These are phyloP conservation scores for Eupeodes latifasciatus DNA, from an alignment of 2,888 invertebrate genomes.

Conservation along the genomic window DNA sequence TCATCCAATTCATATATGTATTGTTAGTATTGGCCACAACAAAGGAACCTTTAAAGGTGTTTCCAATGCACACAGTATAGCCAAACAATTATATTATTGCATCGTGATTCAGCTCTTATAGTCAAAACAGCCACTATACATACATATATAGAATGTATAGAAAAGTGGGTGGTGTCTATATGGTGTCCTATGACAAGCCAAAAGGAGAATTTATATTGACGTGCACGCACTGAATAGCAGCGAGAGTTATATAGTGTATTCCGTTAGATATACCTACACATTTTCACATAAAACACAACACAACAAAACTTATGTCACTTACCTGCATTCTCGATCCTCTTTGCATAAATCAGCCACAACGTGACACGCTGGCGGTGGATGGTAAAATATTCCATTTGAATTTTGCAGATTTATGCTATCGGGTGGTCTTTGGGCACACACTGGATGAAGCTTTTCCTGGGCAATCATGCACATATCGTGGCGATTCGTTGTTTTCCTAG, in stretches of 20 bases:
- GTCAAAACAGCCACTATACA: neutral
- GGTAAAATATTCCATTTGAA: slow-evolving; percentile 84
- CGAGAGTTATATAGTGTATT: too few species aligned
- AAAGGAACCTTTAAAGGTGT: slow-evolving; percentile 5
- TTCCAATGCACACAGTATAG: neutral
- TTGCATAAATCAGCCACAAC: slow-evolving; percentile 93
- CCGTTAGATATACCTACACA: neutral
- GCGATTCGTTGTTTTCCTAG: slow-evolving; percentile 93
- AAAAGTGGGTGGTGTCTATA: neutral
- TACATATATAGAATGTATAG: neutral
- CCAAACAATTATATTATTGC: slow-evolving; percentile 43
- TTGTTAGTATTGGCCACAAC: slow-evolving; percentile 1
- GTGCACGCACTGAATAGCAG: slow-evolving; percentile 25
- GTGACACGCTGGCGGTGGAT: slow-evolving; percentile 93
- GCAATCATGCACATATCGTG: slow-evolving; percentile 95
- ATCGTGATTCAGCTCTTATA: slow-evolving; percentile 40
- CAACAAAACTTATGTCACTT: slow-evolving; percentile 78
- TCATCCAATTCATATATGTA: neutral
- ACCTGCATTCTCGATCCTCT: slow-evolving; percentile 94
- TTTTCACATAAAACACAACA: neutral
- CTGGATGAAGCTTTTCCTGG: slow-evolving; percentile 94
- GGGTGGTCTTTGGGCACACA: slow-evolving; percentile 92
- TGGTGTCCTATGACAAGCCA: slow-evolving; percentile 44
- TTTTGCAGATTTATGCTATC: slow-evolving; percentile 85
- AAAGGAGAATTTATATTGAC: slow-evolving; percentile 22